Evolutionary conservation across 2,888 invertebrate genomes (phyloP), one percentile per base, ranked within the genome.

Genomic region (Rutpela maculata): DNA sequence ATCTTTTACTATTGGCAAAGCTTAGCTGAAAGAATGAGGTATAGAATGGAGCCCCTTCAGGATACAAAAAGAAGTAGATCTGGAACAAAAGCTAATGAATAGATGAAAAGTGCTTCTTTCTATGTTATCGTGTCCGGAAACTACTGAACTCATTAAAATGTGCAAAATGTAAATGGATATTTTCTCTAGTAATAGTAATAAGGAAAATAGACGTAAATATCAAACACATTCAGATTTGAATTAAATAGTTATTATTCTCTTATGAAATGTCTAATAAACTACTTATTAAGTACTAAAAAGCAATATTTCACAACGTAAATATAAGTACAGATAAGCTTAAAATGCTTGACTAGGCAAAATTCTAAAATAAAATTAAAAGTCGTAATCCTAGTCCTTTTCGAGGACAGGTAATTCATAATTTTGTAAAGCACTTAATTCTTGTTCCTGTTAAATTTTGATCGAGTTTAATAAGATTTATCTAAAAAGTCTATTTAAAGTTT

Each of bases 401-500:
- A 31, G 62, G 55, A 72, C 70, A 70, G 63, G 72, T 72, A 59
- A 72, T 72, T 72, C 55, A 72, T 72, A 72, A 72, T 72, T 72
- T 63, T 63, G 50, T 35, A 63, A 72, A 72, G 63, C 38, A 72
- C 72, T 63, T 72, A 72, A 75, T 72, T 63, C 72, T 63, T 72
- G 72, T 72, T 72, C 72, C 72, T 68, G 74, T 74, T 69, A 77
- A 74, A 77, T 69, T 77, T 74, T 72, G 63, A 75, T 75, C 74
- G 65, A 78, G 73, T 76, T 76, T 76, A 78, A 74, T 76, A 74
- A 62, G 78, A 78, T 74, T 74, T 66, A 76, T 76, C 73, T 73
- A 77, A 80, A 81, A 84, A 84, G 80, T 83, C 81, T 81, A 82
- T 84, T 83, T 80, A 81, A 83, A 83, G 77, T 84, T 84, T 79